Evolutionary conservation across 2,113 vertebrate genomes (phyloP).

Genomic region (Speoplatyrhinus poulsoni): DNA sequence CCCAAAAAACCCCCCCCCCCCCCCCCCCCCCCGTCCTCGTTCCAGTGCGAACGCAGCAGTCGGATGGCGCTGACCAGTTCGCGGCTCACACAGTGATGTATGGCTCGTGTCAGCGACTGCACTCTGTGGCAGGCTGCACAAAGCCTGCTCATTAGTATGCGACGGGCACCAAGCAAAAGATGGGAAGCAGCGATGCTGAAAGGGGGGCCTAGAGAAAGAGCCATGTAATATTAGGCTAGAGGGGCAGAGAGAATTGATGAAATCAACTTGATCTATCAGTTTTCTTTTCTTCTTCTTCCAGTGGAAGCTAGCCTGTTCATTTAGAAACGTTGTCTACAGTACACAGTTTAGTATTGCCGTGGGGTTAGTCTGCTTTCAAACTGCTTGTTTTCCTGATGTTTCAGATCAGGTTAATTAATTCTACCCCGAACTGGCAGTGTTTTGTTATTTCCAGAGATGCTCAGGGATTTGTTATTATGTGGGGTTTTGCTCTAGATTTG

Average conservation of each 20-base stretch:
- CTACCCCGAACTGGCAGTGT: conserved; percentile 33
- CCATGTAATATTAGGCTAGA: conserved; percentile 59
- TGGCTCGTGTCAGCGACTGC: conserved; percentile 66
- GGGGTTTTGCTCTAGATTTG: background rate
- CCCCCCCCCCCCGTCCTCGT: conserved; percentile 25
- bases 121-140: conserved; percentile 60
- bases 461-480: conserved; percentile 10
- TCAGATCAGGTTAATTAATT: conserved; percentile 57
- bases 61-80: conserved; percentile 58
- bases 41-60: conserved; percentile 37
- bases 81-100: conserved; percentile 68
- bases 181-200: conserved; percentile 64
- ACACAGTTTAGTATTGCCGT: conserved; percentile 26
- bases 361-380: conserved; percentile 34
- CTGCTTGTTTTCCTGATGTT: conserved; percentile 54
- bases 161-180: conserved; percentile 43
- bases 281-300: conserved; percentile 28
- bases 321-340: conserved; percentile 38
- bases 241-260: conserved; percentile 53
- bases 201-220: conserved; percentile 56
- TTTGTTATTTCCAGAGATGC: background rate
- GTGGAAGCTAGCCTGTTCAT: conserved; percentile 52
- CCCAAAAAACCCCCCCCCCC: background rate
- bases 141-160: conserved; percentile 73
- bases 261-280: conserved; percentile 61